These are phyloP conservation scores for Euplagia quadripunctaria DNA, from an alignment of 2,888 invertebrate genomes.

Conservation along the genomic window DNA sequence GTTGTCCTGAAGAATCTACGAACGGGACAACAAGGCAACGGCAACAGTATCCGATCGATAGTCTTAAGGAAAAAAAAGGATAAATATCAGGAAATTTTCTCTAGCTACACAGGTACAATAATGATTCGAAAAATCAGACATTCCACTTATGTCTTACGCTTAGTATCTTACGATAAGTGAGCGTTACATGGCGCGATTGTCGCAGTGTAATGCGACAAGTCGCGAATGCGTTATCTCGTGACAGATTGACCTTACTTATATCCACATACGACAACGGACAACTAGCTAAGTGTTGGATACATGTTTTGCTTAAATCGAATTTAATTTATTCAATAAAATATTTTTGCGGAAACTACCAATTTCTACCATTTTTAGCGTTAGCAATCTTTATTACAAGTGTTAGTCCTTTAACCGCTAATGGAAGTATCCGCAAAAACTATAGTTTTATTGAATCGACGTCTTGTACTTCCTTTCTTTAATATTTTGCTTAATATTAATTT, in stretches of 20 bases:
- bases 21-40: conserved; percentile 53
- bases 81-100: conserved; percentile 77
- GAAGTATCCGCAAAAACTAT: conserved; percentile 25
- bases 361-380: conserved; percentile 32
- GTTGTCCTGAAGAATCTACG: neutral
- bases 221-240: conserved; percentile 51
- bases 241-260: conserved; percentile 62
- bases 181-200: conserved; percentile 40
- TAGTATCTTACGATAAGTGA: conserved; percentile 71
- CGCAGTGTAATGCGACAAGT: conserved; percentile 41
- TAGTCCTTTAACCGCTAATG: conserved; percentile 9
- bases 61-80: conserved; percentile 53
- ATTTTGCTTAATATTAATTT: conserved; percentile 76
- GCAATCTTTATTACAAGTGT: neutral
- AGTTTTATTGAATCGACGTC: conserved; percentile 39
- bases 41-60: conserved; percentile 76
- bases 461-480: conserved; percentile 76
- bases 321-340: conserved; percentile 44
- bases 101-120: conserved; percentile 86
- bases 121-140: conserved; percentile 70
- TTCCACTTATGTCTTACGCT: conserved; percentile 79
- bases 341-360: conserved; percentile 55
- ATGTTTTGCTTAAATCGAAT: conserved; percentile 80
- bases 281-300: conserved; percentile 81
- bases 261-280: conserved; percentile 77